Evolutionary conservation across 2,113 vertebrate species (phyloP).

Genomic region (Cricetomys ansorgei): DNA sequence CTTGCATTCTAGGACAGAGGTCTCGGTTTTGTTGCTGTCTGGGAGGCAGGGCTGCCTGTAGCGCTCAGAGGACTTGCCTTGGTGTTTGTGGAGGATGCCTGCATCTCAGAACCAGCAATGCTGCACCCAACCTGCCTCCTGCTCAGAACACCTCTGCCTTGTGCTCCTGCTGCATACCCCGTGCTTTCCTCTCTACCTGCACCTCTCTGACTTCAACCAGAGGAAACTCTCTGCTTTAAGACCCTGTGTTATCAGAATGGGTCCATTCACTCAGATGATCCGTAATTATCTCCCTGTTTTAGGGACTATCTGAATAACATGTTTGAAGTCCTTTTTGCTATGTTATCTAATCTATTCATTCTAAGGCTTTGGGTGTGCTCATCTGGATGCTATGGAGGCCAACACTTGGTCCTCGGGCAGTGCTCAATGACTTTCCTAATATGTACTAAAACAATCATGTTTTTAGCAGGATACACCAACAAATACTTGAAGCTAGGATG

Average conservation of each 20-base stretch:
- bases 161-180: background rate
- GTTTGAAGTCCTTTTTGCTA: background rate
- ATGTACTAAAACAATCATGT: background rate
- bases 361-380: background rate
- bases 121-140: too few species aligned
- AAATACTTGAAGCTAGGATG: background rate
- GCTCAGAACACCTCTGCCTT: background rate
- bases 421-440: background rate
- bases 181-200: too few species aligned
- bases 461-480: background rate
- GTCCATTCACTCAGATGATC: background rate
- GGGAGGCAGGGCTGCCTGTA: background rate
- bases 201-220: too few species aligned
- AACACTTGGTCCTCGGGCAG: background rate
- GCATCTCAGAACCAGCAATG: background rate
- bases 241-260: background rate
- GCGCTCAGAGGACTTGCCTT: background rate
- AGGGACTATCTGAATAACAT: background rate
- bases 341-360: background rate
- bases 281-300: background rate
- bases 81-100: background rate
- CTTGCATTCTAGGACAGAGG: background rate
- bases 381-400: background rate
- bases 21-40: background rate
- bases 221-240: background rate